A percentile compares a stretch with the other conserved stretches of the same genome.
Evolutionary conservation across 2,888 invertebrate genomes (phyloP).

Genomic region (Spisula subtruncata): DNA sequence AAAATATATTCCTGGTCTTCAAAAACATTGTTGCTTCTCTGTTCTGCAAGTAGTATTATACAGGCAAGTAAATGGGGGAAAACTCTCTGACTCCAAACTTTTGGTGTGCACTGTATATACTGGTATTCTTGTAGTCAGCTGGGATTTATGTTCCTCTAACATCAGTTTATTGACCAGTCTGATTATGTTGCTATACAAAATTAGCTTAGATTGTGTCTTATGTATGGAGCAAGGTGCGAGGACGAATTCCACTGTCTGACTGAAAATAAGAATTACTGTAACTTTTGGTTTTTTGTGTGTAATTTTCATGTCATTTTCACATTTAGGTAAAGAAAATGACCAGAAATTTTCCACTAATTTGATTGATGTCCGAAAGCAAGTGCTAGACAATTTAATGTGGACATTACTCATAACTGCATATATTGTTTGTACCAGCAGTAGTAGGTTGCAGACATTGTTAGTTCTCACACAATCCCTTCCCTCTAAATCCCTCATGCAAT

Average conservation of each 20-base stretch:
- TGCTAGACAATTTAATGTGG: slow-evolving; percentile 13
- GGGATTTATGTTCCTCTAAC: not conserved
- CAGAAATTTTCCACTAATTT: not conserved
- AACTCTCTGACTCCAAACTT: no score
- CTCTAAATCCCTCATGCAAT: slow-evolving; percentile 17
- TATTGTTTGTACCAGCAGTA: not conserved
- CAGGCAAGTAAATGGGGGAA: no score
- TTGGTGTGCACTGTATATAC: no score
- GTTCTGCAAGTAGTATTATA: no score
- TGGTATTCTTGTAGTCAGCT: not conserved
- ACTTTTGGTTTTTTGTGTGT: not conserved
- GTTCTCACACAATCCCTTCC: not conserved
- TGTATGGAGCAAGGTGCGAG: not conserved
- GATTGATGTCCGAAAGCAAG: not conserved
- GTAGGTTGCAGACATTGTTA: not conserved
- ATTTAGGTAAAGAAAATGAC: not conserved
- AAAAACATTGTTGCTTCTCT: no score
- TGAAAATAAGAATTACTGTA: no score
- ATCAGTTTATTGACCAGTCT: slow-evolving; percentile 3
- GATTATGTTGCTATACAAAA: slow-evolving; percentile 17
- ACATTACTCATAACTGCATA: slow-evolving; percentile 1
- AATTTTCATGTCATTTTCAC: not conserved
- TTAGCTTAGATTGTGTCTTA: not conserved
- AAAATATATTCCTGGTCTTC: no score
- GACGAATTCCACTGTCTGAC: not conserved